Conservation (phyloP, 2,888 invertebrate genomes). For the Tenthredo distinguenda region DNA sequence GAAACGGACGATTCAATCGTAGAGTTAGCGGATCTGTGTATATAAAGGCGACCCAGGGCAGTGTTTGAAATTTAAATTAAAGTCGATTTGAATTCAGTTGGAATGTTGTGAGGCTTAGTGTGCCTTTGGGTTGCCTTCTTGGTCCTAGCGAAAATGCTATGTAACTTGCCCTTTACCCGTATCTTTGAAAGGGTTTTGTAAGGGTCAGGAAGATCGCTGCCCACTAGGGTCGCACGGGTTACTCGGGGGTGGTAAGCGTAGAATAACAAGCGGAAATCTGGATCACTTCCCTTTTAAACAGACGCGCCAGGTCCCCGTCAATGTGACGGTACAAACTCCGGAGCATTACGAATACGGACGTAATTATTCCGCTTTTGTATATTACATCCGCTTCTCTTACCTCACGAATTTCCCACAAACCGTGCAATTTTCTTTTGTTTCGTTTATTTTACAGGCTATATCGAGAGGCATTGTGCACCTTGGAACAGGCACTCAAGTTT, state of each 20-base stretch:
- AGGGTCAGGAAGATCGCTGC: slow-evolving; percentile 40
- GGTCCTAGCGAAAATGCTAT: slow-evolving; percentile 21
- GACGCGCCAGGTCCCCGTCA: neutral
- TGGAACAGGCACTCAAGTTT: neutral
- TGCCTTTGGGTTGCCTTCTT: slow-evolving; percentile 37
- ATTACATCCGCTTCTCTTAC: neutral
- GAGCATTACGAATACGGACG: neutral
- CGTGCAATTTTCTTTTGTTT: neutral
- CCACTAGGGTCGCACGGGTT: slow-evolving; percentile 14
- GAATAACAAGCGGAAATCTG: slow-evolving; percentile 20
- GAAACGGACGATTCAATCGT: slow-evolving; percentile 23
- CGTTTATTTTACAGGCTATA: neutral
- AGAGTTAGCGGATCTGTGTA: slow-evolving; percentile 23
- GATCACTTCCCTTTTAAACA: slow-evolving; percentile 16
- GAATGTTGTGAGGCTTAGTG: slow-evolving; percentile 38
- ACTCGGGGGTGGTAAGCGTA: slow-evolving; percentile 15
- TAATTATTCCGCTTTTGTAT: neutral
- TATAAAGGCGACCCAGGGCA: slow-evolving; percentile 18
- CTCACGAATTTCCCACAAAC: neutral
- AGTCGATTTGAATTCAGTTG: slow-evolving; percentile 43
- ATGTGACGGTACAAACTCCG: neutral
- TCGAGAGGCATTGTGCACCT: neutral
- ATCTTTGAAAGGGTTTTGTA: slow-evolving; percentile 29
- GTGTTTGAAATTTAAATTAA: slow-evolving; percentile 45
- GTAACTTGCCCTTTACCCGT: slow-evolving; percentile 39